Evolutionary conservation across 2,797 vertebrate species (phyloP).

Genomic region (Psittacula echo): DNA sequence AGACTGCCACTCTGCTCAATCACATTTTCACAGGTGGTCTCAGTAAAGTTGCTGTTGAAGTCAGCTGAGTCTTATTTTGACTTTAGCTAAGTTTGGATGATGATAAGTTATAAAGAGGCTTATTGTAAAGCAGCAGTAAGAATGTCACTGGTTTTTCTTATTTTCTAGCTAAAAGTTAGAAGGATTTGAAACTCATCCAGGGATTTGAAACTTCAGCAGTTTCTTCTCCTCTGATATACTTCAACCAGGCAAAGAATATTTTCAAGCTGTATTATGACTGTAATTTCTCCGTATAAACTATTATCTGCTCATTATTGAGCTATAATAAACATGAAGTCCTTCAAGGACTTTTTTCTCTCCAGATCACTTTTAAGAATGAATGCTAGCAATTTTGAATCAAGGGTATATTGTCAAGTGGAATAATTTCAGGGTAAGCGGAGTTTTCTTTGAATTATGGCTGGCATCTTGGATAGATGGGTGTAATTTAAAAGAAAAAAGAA

Average conservation of each 20-base stretch:
- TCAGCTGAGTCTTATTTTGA: neutral
- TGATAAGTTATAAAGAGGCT: neutral
- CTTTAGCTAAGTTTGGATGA: neutral
- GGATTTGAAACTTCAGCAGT: slow-evolving; percentile 62
- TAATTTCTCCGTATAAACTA: slow-evolving; percentile 46
- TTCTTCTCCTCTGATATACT: slow-evolving; percentile 33
- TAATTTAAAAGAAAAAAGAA: neutral
- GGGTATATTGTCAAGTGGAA: neutral
- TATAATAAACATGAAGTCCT: slow-evolving; percentile 26
- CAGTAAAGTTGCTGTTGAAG: neutral
- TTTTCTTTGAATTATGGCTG: neutral
- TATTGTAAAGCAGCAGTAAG: neutral
- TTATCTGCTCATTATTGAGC: slow-evolving; percentile 48
- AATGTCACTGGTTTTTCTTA: neutral
- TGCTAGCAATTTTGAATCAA: neutral
- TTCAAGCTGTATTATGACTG: slow-evolving; percentile 50
- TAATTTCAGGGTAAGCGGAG: neutral
- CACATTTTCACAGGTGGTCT: neutral
- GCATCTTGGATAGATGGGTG: neutral
- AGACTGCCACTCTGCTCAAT: neutral
- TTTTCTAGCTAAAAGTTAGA: slow-evolving; percentile 35
- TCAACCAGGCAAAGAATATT: slow-evolving; percentile 14
- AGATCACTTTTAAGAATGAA: slow-evolving; percentile 24
- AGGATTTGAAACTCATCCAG: slow-evolving; percentile 53
- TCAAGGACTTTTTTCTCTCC: slow-evolving; percentile 4